Percentiles rank a stretch among this genome's conserved stretches.
Evolutionary conservation across 2,888 invertebrate genomes (phyloP).

Genomic region (Cordilura impudica): DNA sequence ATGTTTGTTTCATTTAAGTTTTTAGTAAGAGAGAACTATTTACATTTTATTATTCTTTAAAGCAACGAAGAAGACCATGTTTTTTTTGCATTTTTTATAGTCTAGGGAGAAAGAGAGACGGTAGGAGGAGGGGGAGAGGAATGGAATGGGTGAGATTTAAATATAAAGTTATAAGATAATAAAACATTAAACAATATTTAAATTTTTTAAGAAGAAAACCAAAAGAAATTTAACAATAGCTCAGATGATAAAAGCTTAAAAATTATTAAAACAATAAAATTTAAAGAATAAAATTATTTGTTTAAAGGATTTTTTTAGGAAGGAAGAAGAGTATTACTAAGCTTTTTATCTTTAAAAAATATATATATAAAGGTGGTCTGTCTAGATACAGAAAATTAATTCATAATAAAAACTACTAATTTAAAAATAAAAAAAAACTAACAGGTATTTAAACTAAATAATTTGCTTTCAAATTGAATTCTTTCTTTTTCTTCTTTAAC

Average conservation of each 20-base stretch:
- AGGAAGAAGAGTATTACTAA: too few relatives aligned
- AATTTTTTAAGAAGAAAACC: neutral
- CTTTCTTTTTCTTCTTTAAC: neutral
- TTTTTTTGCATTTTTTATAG: slow-evolving; percentile 33
- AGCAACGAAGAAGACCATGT: slow-evolving; percentile 63
- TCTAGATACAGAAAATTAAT: neutral
- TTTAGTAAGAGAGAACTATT: slow-evolving; percentile 66
- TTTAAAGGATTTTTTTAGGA: too few relatives aligned
- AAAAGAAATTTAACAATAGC: too few relatives aligned
- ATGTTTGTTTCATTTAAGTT: slow-evolving; percentile 51
- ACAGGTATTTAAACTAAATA: slow-evolving; percentile 8
- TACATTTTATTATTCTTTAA: slow-evolving; percentile 64
- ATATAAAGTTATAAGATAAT: neutral
- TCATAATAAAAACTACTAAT: slow-evolving; percentile 13
- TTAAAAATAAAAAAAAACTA: slow-evolving; percentile 18
- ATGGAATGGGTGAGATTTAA: neutral
- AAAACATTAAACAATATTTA: neutral
- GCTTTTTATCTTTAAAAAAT: too few relatives aligned
- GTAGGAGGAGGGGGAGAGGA: neutral
- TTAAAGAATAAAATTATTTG: too few relatives aligned
- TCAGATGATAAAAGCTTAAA: too few relatives aligned
- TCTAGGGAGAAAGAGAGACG: slow-evolving; percentile 9
- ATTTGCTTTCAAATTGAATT: slow-evolving; percentile 3
- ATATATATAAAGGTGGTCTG: too few relatives aligned
- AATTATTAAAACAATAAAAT: too few relatives aligned